Evolutionary conservation across 2,113 vertebrate genomes (phyloP), one percentile per base, ranked within the genome.

Genomic region (Patagioenas fasciata): DNA sequence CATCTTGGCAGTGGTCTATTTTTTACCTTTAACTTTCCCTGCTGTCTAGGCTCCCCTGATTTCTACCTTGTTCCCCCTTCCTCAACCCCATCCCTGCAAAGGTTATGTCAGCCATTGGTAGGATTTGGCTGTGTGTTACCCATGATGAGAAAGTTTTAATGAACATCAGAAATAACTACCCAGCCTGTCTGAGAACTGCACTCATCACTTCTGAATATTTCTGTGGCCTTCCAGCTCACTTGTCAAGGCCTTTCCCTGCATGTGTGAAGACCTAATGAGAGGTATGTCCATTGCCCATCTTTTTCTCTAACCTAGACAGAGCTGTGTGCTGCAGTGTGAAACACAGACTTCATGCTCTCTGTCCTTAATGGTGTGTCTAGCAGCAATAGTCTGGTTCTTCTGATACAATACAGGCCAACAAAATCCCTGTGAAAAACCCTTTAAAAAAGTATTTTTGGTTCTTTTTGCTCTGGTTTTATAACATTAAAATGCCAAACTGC

Each of bases 1-100:
- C 17, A 64, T 4, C 25, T 75, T 84, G 47, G 29, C 15, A 32
- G 32, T 51, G 32, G 19, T 81, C 51, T 73, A 3, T 48, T 60
- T 94, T 79, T 75, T 44, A 75, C 13, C 14, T 89, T 78, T 67
- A 71, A 67, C n/a, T 72, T 85, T 88, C 12, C 42, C 38, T 79
- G 11, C 26, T 47, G 15, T 48, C 38, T 34, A 65, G 61, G 11
- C 7, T 88, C 8, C 21, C 23, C 54, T 82, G 32, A 72, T 85
- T 89, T 87, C 66, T 82, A 13, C 34, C 61, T 85, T 79, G 29
- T 7, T 79, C 9, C 13, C 9, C 8, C 40, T 54, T 42, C 60
- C 9, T 58, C 38, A 42, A 56, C 42, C 12, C 57, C 48, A 60
- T 14, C 13, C 23, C 38, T 34, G 38, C 28, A 51, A 38, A 38